Base-by-base conservation (phyloP, 1,140 invertebrate species). In the Caenorhabditis tropicalis region DNA sequence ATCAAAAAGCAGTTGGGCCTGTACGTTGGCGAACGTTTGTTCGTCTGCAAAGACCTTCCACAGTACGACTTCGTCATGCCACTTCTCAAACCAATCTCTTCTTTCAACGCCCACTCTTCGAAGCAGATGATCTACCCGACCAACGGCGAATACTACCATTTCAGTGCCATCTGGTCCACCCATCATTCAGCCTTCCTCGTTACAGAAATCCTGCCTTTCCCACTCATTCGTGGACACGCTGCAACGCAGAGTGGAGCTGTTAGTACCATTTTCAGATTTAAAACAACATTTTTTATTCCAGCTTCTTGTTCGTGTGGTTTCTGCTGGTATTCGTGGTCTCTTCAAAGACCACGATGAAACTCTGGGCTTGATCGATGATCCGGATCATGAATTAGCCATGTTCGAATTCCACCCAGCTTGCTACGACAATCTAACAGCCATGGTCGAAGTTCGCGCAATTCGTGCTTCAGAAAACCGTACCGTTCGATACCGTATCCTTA, bases 21-120 rank as follows among this genome's bases (percentile, higher is more conserved):
- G 3, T 74, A 21, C n/a, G 65, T 74, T 15, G 65, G 65, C 21
- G 65, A 43, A 74, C 65, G 65, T 7, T 36, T 74, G 9, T n/a
- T 74, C 0, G 2, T 74, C 9, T 74, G 65, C 65, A 74, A 74
- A 10, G 65, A 43, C 12, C 65, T 74, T 24, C 36, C 65, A 43
- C 65, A 74, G n/a, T 74, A 43, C 65, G 65, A 74, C 21, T 74
- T 74, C 36, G 43, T 74, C n/a, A 74, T 74, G 1, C 65, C 65
- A 43, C 36, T 74, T 3, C 19, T 43, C 5, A 74, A 46, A n/a
- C 65, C 65, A 2, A 24, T 74, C 24, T n/a, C 65, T 0, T 10
- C 7, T 10, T 10, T 12, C 33, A 24, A 21, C 9, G 65, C 12
- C 5, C 5, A 43, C 39, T 6, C 43, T n/a, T 12, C 6, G 2